Percentiles rank a stretch among this genome's conserved stretches.
phyloP scores from a whole-genome alignment of 1,140 invertebrate species.

The Chelonus insularis region DNA sequence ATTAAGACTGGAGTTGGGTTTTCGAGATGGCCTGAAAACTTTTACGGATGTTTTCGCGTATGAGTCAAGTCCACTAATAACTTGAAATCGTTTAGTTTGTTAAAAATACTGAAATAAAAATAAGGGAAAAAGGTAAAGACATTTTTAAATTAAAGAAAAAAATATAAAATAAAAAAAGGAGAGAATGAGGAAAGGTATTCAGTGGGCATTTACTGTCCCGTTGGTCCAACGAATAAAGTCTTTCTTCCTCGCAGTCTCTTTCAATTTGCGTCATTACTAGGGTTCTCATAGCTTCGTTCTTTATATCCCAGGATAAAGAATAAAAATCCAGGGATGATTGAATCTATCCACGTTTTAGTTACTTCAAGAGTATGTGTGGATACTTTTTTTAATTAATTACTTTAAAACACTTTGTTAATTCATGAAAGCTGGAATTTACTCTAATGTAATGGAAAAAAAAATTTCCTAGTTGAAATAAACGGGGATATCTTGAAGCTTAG shows the following conservation, averaged over 20 bases:
- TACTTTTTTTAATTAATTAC: not conserved
- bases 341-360: not conserved
- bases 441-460: not conserved
- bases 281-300: not conserved
- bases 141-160: too few relatives aligned
- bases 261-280: slow-evolving; percentile 10
- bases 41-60: slow-evolving; percentile 1
- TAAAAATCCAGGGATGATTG: slow-evolving; percentile 12
- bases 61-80: slow-evolving; percentile 6
- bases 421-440: not conserved
- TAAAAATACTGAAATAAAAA: not conserved
- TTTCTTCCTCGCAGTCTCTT: slow-evolving; percentile 6
- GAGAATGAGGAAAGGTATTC: slow-evolving; percentile 8
- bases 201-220: slow-evolving; percentile 8
- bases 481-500: too few relatives aligned
- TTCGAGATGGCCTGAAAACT: slow-evolving; percentile 1
- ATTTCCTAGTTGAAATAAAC: too few relatives aligned
- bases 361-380: not conserved
- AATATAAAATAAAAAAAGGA: not conserved
- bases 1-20: slow-evolving; percentile 27
- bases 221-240: slow-evolving; percentile 1
- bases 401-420: not conserved
- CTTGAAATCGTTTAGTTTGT: not conserved
- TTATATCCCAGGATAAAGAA: slow-evolving; percentile 15
- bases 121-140: not conserved